Conservation (phyloP, 2,797 vertebrate species). For the Cyclopterus lumpus region DNA sequence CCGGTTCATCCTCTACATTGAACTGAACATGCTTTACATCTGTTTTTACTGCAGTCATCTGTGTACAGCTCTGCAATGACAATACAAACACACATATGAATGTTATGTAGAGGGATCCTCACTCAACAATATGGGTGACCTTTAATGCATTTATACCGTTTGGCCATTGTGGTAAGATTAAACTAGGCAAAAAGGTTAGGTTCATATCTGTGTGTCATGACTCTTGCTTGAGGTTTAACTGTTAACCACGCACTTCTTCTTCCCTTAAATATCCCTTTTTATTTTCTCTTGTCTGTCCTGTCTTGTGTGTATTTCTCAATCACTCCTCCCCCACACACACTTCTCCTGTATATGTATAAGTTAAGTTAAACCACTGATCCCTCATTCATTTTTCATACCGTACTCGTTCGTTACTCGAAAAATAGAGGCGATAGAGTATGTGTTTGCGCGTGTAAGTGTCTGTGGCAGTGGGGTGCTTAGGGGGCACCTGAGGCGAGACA, state of each 20-base stretch:
- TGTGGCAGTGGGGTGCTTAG: slow-evolving; percentile 42
- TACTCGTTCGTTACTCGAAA: slow-evolving; percentile 37
- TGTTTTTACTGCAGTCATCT: neutral
- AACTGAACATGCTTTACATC: neutral
- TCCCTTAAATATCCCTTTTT: neutral
- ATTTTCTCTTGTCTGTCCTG: neutral
- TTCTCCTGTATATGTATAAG: slow-evolving; percentile 36
- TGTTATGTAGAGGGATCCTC: neutral
- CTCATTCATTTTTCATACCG: slow-evolving; percentile 56
- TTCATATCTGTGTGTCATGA: slow-evolving; percentile 36
- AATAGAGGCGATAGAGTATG: slow-evolving; percentile 17
- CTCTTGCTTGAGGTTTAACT: slow-evolving; percentile 16
- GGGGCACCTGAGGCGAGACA: slow-evolving; percentile 69
- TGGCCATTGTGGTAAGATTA: too few relatives aligned
- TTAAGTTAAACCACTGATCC: slow-evolving; percentile 29
- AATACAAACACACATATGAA: neutral
- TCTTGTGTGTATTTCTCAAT: neutral
- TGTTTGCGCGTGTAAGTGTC: slow-evolving; percentile 29
- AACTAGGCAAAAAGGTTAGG: slow-evolving; percentile 14
- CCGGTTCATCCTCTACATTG: neutral
- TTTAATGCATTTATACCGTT: slow-evolving; percentile 4
- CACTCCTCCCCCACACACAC: neutral
- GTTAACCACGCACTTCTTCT: neutral
- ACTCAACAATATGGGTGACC: neutral
- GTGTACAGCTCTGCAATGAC: neutral